Conservation (phyloP, 2,113 vertebrate species). For the Nyctereutes procyonoides region DNA sequence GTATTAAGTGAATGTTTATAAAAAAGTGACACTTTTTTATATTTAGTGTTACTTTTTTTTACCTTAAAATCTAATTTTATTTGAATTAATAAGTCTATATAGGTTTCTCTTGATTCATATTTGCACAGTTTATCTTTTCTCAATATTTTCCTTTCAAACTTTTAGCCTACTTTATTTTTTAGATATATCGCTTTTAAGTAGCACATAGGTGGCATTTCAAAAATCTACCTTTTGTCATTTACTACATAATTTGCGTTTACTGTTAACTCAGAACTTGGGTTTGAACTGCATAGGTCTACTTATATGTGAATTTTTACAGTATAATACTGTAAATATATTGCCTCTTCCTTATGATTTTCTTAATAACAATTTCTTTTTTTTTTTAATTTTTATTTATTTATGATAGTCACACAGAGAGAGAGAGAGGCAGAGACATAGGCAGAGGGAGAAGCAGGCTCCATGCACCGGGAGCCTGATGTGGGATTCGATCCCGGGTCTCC, state of each 20-base stretch:
- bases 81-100: neutral
- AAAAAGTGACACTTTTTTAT: neutral
- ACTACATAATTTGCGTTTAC: neutral
- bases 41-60: neutral
- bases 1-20: neutral
- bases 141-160: neutral
- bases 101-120: neutral
- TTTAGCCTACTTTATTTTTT: neutral
- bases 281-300: neutral
- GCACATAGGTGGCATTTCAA: neutral
- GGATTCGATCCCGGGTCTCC: too few species aligned
- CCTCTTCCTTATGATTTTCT: neutral
- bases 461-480: too few species aligned
- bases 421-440: too few species aligned
- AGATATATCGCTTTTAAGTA: neutral
- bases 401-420: too few species aligned
- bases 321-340: neutral
- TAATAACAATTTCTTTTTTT: neutral
- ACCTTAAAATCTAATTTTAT: neutral
- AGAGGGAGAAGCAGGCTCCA: too few species aligned
- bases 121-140: neutral
- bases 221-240: neutral
- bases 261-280: neutral
- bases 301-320: neutral
- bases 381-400: too few species aligned